Base-by-base conservation (phyloP, 1,140 invertebrate genomes). In the Pseudachorutes palmiensis region DNA sequence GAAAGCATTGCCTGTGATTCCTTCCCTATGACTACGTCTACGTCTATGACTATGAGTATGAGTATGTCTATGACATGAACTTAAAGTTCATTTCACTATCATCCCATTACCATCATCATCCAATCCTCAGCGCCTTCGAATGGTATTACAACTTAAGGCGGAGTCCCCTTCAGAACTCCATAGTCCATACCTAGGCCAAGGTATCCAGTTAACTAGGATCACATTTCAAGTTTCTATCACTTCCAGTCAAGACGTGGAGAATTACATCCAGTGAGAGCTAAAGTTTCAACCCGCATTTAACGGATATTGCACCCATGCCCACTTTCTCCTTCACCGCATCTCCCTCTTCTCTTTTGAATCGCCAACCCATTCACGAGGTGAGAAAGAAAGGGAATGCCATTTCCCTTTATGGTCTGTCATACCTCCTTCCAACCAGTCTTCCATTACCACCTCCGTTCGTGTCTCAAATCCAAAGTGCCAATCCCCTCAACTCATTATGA, bases 161-260 rank as follows among this genome's bases (percentile, higher is more conserved):
- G n/a, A n/a, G n/a, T n/a, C n/a, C n/a, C n/a, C n/a, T n/a, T n/a
- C n/a, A n/a, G n/a, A n/a, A n/a, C n/a, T n/a, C n/a, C n/a, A n/a
- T n/a, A n/a, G n/a, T n/a, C n/a, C n/a, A n/a, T n/a, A n/a, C n/a
- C n/a, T n/a, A n/a, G n/a, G n/a, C n/a, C n/a, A n/a, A n/a, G n/a
- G n/a, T 55, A 55, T 55, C 51, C 24, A 55, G 51, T 55, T 55
- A 55, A 55, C 51, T 12, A 55, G 24, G 24, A 55, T 12, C 51
- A 55, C 51, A 55, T 55, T 55, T 55, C 3, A 55, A 55, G 9
- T 22, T 55, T 12, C 51, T 41, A 41, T 41, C 51, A 55, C 51
- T 55, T 55, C 51, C 24, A 12, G 36, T 41, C 36, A 41, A 41
- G 19, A 41, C 19, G 36, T n/a, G n/a, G n/a, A n/a, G n/a, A n/a